Evolutionary conservation across 2,113 vertebrate genomes (phyloP).

Genomic region (sheep (Ovis aries)): ARS-UI_Ramb_v3.0 NC_056070.1:32745501-32746000

Average conservation of each 20-base stretch:
- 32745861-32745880: too few species aligned
- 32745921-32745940: too few species aligned
- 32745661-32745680: background rate
- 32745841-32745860: too few species aligned
- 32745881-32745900: too few species aligned
- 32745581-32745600: background rate
- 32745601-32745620: background rate
- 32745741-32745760: background rate
- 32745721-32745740: background rate
- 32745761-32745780: background rate
- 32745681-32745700: background rate
- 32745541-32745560: background rate
- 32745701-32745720: background rate
- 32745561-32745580: background rate
- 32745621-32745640: background rate
- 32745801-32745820: too few species aligned
- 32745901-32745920: too few species aligned
- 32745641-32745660: background rate
- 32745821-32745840: too few species aligned
- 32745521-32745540: background rate
- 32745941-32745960: too few species aligned
- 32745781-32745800: too few species aligned
- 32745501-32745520: background rate
- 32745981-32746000: too few species aligned
- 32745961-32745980: too few species aligned